Evolutionary conservation across 2,888 invertebrate species (phyloP), one percentile per base, ranked within the genome.

Genomic region (Oeneis ivallda): DNA sequence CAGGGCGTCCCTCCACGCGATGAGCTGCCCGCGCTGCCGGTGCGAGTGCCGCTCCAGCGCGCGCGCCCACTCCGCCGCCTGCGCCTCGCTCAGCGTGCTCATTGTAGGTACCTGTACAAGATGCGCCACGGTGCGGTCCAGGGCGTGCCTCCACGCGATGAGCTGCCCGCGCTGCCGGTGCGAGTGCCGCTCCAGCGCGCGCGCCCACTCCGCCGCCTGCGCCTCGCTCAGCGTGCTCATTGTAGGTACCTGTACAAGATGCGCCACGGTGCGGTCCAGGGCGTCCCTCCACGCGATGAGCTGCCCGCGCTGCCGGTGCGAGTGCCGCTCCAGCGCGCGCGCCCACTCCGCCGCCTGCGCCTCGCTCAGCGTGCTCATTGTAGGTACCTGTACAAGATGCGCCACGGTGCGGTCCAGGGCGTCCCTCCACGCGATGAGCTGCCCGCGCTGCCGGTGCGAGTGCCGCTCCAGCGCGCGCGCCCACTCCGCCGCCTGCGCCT

Each of bases 381-480:
- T n/a, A n/a, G n/a, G 13, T 43, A 96, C 96, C 94, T 96, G 95
- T 85, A 94, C 93, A 71, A 96, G 92, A 71, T 96, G 93, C 72
- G 93, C 89, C 70, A 96, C 94, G 65, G 96, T 95, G 70, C 94
- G 93, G 81, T 94, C 94, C 65, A 96, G 92, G 73, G 96, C 94
- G 77, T 93, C 93, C 75, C 96, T 94, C 98, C 98, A 98, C 78
- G 95, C 95, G 70, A 94, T 94, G 84, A 97, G 93, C 92, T 98
- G 96, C 39, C 94, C 93, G 68, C 96, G 94, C 87, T 97, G 97
- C 54, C 96, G 92, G 65, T 93, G 92, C n/a, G 97, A 95, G 90
- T 98, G 97, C 72, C 95, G 94, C 79, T 95, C 95, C 75, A 98
- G 85, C 71, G 97, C 86, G 72, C 94, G 93, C 66, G 96, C 92